These are phyloP conservation scores for Heptranchias perlo DNA, from an alignment of 2,113 vertebrate genomes.

Conservation along the genomic window DNA sequence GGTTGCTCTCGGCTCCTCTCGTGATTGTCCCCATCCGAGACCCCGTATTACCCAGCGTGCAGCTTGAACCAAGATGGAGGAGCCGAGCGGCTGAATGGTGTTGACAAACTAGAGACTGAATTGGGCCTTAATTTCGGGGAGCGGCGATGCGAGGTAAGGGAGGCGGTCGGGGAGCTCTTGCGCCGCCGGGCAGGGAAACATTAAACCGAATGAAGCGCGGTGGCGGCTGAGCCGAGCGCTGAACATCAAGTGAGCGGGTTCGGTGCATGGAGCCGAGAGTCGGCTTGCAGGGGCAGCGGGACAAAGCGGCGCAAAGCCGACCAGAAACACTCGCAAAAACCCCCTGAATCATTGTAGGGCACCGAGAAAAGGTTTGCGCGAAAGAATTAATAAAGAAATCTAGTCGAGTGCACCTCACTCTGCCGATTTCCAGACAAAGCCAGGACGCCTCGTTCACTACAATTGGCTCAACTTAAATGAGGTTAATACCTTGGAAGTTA, in stretches of 20 bases:
- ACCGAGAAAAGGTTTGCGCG: not conserved
- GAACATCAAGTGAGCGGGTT: not conserved
- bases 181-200: not conserved
- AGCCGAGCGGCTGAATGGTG: not conserved
- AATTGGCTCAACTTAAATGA: slow-evolving; percentile 2
- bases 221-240: too few species aligned
- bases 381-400: not conserved
- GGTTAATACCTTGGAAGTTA: not conserved
- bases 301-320: not conserved
- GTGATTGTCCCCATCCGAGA: not conserved
- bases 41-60: slow-evolving; percentile 29
- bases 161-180: not conserved
- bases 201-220: not conserved
- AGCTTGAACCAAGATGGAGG: slow-evolving; percentile 29
- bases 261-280: not conserved
- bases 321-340: not conserved
- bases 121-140: not conserved
- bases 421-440: not conserved
- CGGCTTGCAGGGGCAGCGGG: not conserved
- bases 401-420: not conserved
- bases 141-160: slow-evolving; percentile 24
- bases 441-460: not conserved
- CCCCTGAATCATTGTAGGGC: not conserved
- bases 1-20: not conserved
- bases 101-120: slow-evolving; percentile 27